Evolutionary conservation across 1,140 invertebrate species (phyloP).

Genomic region (Penaeus indicus): DNA sequence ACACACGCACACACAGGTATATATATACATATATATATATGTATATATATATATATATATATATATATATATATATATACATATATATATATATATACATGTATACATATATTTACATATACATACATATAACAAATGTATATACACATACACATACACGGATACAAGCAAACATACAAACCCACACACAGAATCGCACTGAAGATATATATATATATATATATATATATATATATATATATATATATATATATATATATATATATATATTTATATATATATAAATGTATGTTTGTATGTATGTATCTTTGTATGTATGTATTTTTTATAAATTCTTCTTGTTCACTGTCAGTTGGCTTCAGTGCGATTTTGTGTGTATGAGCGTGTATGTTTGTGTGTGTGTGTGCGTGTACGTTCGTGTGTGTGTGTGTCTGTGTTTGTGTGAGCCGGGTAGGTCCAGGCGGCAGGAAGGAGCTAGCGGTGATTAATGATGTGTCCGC

Average conservation of each 20-base stretch:
- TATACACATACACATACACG: background rate
- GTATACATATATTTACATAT: background rate
- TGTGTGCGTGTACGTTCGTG: conserved; percentile 9
- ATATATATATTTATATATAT: conserved; percentile 44
- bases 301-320: conserved; percentile 31
- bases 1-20: background rate
- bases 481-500: conserved; percentile 62
- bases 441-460: conserved; percentile 44
- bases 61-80: conserved; percentile 27
- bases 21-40: conserved; percentile 3
- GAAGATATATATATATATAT: conserved; percentile 8
- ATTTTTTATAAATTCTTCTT: background rate
- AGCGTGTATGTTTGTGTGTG: conserved; percentile 18
- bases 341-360: background rate
- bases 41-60: conserved; percentile 10
- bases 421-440: too few relatives aligned
- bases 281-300: conserved; percentile 29
- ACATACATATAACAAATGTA: background rate
- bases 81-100: conserved; percentile 15
- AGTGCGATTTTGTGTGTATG: conserved; percentile 8
- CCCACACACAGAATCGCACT: background rate
- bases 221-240: conserved; percentile 23
- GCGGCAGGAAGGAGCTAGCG: conserved; percentile 56
- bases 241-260: conserved; percentile 21
- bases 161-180: background rate